phyloP scores from a whole-genome alignment of 2,113 vertebrate genomes.

The Dolichotis patagonum region DNA sequence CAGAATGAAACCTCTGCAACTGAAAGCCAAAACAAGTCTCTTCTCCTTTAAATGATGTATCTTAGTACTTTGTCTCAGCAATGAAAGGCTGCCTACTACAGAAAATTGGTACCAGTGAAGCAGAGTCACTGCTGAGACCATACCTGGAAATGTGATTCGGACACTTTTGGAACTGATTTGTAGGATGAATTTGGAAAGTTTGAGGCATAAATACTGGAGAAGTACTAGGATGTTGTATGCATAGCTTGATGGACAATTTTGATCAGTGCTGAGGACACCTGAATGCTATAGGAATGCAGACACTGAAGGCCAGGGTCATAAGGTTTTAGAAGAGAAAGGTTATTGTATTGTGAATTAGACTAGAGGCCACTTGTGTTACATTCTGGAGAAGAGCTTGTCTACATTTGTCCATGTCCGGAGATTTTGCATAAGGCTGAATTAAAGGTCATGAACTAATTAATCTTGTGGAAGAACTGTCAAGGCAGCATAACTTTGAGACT shows the following conservation, averaged over 20 bases:
- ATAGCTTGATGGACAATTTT: background rate
- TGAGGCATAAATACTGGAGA: background rate
- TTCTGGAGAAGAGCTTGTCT: background rate
- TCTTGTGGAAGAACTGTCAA: background rate
- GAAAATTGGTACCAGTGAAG: background rate
- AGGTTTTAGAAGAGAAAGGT: background rate
- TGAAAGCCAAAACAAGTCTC: background rate
- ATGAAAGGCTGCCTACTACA: background rate
- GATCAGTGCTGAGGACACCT: background rate
- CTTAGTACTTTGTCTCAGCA: background rate
- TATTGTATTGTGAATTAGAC: background rate
- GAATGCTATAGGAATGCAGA: background rate
- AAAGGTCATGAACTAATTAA: background rate
- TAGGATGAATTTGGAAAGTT: background rate
- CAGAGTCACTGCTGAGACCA: background rate
- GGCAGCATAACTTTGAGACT: background rate
- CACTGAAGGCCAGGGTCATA: background rate
- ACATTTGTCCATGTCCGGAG: background rate
- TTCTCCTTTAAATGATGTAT: background rate
- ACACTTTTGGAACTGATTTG: background rate
- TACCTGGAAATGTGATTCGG: background rate
- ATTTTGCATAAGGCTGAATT: background rate
- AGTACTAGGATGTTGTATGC: background rate
- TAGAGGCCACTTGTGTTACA: background rate
- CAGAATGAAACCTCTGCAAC: background rate